These are phyloP conservation scores for Liposcelis brunnea DNA, from an alignment of 2,888 invertebrate genomes.

Conservation along the genomic window DNA sequence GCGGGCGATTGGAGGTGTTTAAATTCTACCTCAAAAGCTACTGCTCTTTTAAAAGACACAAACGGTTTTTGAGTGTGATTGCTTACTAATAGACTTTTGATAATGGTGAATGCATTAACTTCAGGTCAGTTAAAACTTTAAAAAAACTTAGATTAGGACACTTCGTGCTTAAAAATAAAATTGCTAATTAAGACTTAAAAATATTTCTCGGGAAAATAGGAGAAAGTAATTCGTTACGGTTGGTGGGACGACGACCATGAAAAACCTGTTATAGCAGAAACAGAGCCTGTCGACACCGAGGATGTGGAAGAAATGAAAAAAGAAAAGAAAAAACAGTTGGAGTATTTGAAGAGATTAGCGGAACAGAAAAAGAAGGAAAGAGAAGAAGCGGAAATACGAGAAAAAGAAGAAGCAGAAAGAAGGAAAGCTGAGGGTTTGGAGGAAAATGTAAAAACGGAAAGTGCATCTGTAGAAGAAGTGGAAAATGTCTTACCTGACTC, in stretches of 20 bases:
- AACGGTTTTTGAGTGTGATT: no score
- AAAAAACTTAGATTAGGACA: background rate
- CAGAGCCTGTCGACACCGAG: conserved; percentile 14
- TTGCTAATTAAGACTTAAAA: conserved; percentile 11
- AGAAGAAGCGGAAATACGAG: conserved; percentile 9
- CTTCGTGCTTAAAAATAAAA: conserved; percentile 11
- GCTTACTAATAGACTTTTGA: no score
- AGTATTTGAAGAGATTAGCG: conserved; percentile 9
- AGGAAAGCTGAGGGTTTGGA: conserved; percentile 13
- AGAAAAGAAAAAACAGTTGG: conserved; percentile 11
- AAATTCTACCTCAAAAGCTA: no score
- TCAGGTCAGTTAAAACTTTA: no score
- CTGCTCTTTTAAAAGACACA: no score
- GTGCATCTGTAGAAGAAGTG: conserved; percentile 5
- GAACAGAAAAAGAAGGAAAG: conserved; percentile 8
- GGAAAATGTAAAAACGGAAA: conserved; percentile 13
- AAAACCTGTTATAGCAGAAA: conserved; percentile 14
- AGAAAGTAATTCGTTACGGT: conserved; percentile 17
- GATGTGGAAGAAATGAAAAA: conserved; percentile 14
- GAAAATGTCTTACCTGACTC: background rate
- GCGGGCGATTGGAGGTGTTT: no score
- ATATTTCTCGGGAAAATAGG: conserved; percentile 10
- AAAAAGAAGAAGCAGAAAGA: conserved; percentile 13
- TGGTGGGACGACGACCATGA: conserved; percentile 20
- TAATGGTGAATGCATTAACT: no score